phyloP scores from a whole-genome alignment of 2,113 vertebrate genomes.

The Clinocottus analis region DNA sequence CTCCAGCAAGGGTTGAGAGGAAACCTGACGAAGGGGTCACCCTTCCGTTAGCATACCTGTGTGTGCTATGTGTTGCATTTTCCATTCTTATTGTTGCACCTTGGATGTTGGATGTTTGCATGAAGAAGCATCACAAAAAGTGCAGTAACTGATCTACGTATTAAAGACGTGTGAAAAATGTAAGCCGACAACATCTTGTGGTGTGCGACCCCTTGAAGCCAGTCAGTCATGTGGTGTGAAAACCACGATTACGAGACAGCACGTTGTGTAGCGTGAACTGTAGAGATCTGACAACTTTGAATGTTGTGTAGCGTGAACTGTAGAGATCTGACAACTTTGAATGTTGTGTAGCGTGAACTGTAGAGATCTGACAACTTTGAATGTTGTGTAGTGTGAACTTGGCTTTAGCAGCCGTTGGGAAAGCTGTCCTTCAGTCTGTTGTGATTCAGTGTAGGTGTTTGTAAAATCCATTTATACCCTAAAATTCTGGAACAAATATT shows the following conservation, averaged over 20 bases:
- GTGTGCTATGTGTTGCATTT: too few relatives aligned
- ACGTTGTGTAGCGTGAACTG: too few relatives aligned
- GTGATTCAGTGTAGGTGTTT: neutral
- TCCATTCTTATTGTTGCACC: neutral
- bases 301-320: too few relatives aligned
- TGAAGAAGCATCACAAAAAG: too few relatives aligned
- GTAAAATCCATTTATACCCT: conserved; percentile 21
- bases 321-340: too few relatives aligned
- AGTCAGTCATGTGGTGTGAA: neutral
- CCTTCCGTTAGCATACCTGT: too few relatives aligned
- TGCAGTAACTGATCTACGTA: neutral
- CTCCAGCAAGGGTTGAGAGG: too few relatives aligned
- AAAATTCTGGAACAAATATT: conserved; percentile 3
- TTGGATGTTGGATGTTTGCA: neutral
- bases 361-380: neutral
- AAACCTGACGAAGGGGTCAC: too few relatives aligned
- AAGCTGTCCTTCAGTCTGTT: conserved; percentile 1
- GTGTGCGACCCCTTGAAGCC: neutral
- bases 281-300: too few relatives aligned
- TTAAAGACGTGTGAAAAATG: neutral
- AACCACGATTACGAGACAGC: neutral
- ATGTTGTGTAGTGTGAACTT: neutral
- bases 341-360: neutral
- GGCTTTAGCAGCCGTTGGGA: neutral
- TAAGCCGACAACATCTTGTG: neutral